phyloP scores from a whole-genome alignment of 2,888 invertebrate genomes.

The Conus canariensis region DNA sequence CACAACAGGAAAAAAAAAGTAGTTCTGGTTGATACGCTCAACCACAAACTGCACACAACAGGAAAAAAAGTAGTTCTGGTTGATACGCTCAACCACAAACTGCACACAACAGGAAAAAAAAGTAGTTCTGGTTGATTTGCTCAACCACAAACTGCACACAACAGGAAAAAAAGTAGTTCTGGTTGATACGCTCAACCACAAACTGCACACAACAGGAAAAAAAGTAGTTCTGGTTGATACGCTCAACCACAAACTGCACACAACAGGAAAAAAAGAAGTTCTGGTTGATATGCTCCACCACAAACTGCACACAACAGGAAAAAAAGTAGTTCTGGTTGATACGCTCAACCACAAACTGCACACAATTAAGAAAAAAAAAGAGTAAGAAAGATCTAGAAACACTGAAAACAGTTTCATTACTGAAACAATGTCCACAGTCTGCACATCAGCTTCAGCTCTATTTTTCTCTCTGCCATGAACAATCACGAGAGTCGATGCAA shows the following conservation, averaged over 20 bases:
- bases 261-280: constrained; percentile 86
- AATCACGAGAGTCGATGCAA: too few relatives aligned
- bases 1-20: background rate
- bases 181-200: constrained; percentile 95
- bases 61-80: constrained; percentile 86
- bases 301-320: constrained; percentile 85
- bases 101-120: constrained; percentile 54
- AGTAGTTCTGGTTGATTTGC: constrained; percentile 92
- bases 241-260: constrained; percentile 49
- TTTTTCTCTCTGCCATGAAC: too few relatives aligned
- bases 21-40: constrained; percentile 94
- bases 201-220: constrained; percentile 80
- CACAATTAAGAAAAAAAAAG: background rate
- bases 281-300: constrained; percentile 95
- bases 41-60: constrained; percentile 89
- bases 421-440: too few relatives aligned
- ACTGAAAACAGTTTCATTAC: too few relatives aligned
- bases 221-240: constrained; percentile 90
- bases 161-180: constrained; percentile 83
- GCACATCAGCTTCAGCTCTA: too few relatives aligned
- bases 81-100: constrained; percentile 96
- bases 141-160: constrained; percentile 92
- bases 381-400: constrained; percentile 74
- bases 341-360: constrained; percentile 91
- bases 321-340: constrained; percentile 91